Base-by-base conservation (phyloP, 1,140 invertebrate genomes). In the Melipona quadrifasciata region DNA sequence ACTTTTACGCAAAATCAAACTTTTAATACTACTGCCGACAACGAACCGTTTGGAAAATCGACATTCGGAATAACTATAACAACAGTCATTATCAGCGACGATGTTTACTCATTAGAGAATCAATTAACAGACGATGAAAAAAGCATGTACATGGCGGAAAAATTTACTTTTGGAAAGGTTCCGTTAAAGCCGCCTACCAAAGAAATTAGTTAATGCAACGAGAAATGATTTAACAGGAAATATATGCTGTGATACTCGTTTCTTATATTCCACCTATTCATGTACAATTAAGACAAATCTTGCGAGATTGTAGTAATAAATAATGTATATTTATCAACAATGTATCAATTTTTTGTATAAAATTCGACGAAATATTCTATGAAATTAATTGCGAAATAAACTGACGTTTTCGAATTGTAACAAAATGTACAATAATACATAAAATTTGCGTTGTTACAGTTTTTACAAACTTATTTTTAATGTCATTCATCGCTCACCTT, bases 51-150 rank as follows among this genome's bases (percentile, higher is more conserved):
- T 80, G 87, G 84, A 31, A 89, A 84, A 67, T 88, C 92, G 1
- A 74, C 88, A 1, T 91, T 90, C 51, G 82, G 84, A 39, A 75
- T 81, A 0, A 80, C 81, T 6, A 73, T 89, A 19, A 86, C 85
- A 0, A 84, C 82, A 12, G 75, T 77, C 8, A 80, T 86, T n/a
- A 86, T 93, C 19, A 91, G 94, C 39, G 91, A 93, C 11, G 92
- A 74, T 0, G 80, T 91, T 82, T 95, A 93, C 39, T 92, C 90
- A 0, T 55, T 77, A 1, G 92, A 93, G 0, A 82, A 80, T 53
- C 68, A 85, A 27, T 80, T 95, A 14, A 94, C 93, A 0, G 92
- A 94, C 21, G 93, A 93, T 0, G 94, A 95, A 27, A 94, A 93
- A 53, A 90, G 21, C 8, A 86, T 86, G 24, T 95, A 89, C 47